These are phyloP conservation scores for Oxycera nigricornis DNA, from an alignment of 2,888 invertebrate species.

Conservation along the genomic window DNA sequence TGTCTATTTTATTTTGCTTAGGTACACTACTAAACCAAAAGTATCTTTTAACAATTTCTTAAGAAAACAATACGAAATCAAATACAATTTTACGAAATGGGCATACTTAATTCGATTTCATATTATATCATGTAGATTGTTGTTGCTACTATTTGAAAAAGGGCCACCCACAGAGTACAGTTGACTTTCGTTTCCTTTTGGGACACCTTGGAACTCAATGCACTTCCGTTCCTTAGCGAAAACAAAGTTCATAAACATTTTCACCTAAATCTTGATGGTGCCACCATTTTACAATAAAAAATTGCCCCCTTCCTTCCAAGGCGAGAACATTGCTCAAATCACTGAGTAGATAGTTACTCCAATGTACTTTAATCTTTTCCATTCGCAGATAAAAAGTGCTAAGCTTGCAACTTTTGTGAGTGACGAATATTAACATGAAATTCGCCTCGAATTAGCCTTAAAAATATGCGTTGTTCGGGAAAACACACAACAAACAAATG, in stretches of 20 bases:
- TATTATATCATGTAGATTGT: no score
- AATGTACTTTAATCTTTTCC: neutral
- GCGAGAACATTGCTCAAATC: neutral
- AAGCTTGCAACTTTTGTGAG: neutral
- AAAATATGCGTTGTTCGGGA: conserved; percentile 13
- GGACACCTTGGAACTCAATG: neutral
- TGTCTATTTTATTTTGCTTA: no score
- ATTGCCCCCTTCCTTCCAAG: neutral
- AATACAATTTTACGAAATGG: no score
- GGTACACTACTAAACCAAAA: no score
- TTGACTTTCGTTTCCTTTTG: neutral
- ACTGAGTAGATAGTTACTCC: neutral
- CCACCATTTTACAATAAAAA: neutral
- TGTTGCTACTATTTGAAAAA: no score
- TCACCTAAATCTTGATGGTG: neutral
- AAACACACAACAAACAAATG: neutral
- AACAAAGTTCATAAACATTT: neutral
- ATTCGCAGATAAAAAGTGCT: neutral
- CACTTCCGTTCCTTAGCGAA: neutral
- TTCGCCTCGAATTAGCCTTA: conserved; percentile 23
- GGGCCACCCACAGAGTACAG: neutral
- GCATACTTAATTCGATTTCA: no score
- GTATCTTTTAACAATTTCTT: no score
- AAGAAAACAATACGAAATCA: no score
- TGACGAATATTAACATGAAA: neutral